Evolutionary conservation across 37 sponge, comb jelly and placozoan genomes (phyloP).

Genomic region (Eunapius fragilis): DNA sequence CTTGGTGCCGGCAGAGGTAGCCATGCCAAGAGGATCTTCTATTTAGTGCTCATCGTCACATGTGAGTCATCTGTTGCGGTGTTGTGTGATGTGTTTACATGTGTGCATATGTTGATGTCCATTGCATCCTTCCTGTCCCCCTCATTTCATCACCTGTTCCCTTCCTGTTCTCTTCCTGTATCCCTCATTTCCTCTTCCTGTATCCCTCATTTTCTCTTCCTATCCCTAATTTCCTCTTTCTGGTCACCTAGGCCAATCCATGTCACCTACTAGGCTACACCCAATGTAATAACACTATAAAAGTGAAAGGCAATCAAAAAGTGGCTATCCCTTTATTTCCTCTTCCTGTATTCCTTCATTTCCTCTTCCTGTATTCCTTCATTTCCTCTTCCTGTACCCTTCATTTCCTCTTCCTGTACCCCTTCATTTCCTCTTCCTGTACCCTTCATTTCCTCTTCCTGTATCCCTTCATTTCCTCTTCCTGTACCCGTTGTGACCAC

Average conservation of each 20-base stretch:
- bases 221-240: background rate
- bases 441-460: background rate
- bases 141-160: background rate
- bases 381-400: too few species aligned
- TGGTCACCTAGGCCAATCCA: too few species aligned
- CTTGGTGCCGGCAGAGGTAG: conserved; percentile 60
- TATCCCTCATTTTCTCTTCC: too few species aligned
- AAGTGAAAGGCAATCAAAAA: too few species aligned
- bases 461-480: background rate
- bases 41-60: conserved; percentile 2
- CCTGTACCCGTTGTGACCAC: background rate
- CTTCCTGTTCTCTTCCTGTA: background rate
- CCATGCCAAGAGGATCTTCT: conserved; percentile 36
- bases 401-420: too few species aligned
- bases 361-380: too few species aligned
- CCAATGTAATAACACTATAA: too few species aligned
- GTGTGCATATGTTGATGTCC: background rate
- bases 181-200: too few species aligned
- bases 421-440: too few species aligned
- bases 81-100: background rate
- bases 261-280: too few species aligned
- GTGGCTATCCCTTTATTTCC: too few species aligned
- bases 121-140: background rate
- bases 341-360: too few species aligned
- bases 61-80: background rate